Percentiles rank a stretch among this genome's conserved stretches.
Evolutionary conservation across 2,113 vertebrate species (phyloP).

Genomic region (Peromyscus leucopus): DNA sequence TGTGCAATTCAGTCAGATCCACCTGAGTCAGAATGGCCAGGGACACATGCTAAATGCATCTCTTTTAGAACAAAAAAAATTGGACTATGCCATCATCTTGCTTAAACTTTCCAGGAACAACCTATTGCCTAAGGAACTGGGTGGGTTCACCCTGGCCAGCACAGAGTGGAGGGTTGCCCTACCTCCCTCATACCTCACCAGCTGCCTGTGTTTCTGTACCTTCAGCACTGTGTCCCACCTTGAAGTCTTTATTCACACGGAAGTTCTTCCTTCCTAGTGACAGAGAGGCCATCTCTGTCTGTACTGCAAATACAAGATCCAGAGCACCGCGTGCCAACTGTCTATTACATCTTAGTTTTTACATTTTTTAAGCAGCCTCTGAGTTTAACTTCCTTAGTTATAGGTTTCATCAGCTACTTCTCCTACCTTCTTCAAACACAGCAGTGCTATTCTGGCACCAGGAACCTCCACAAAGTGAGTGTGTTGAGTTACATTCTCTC

Average conservation of each 20-base stretch:
- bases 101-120: not conserved
- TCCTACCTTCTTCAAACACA: not conserved
- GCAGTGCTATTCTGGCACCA: not conserved
- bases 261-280: not conserved
- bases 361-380: not conserved
- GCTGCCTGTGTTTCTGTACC: too few relatives aligned
- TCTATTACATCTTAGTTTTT: not conserved
- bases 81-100: not conserved
- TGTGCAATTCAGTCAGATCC: not conserved
- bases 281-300: not conserved
- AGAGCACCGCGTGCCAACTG: not conserved
- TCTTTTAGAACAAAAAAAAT: not conserved
- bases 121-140: not conserved
- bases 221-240: not conserved
- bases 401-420: not conserved
- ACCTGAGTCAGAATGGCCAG: not conserved
- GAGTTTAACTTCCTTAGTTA: not conserved
- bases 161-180: not conserved
- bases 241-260: not conserved
- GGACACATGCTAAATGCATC: not conserved
- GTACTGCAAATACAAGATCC: not conserved
- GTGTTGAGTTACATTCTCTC: conserved; percentile 37
- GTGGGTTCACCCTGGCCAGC: not conserved
- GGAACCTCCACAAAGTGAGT: conserved; percentile 8
- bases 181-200: too few relatives aligned